Conservation (phyloP, 2,888 invertebrate species). For the Hypsopygia costalis region DNA sequence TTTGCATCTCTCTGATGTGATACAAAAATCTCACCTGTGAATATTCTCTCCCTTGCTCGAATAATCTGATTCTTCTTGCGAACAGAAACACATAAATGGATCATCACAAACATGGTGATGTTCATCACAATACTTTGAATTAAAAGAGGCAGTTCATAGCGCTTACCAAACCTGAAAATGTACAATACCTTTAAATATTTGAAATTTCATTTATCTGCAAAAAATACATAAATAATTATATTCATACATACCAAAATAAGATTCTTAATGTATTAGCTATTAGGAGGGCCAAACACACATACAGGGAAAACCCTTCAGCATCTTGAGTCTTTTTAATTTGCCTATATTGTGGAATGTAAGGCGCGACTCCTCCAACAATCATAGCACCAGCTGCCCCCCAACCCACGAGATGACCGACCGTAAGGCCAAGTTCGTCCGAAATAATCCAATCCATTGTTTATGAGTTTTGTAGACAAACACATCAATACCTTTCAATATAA, state of each 20-base stretch:
- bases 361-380: conserved; percentile 97
- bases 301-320: conserved; percentile 97
- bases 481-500: background rate
- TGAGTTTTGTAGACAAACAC: background rate
- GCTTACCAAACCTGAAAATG: conserved; percentile 96
- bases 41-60: conserved; percentile 87
- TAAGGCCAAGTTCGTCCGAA: conserved; percentile 86
- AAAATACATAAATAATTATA: too few relatives aligned
- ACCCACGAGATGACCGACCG: conserved; percentile 87
- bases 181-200: conserved; percentile 7
- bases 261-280: conserved; percentile 98
- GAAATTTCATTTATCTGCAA: background rate
- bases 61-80: conserved; percentile 90
- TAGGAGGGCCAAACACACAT: conserved; percentile 96
- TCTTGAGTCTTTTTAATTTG: conserved; percentile 95
- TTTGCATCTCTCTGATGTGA: too few relatives aligned
- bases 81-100: conserved; percentile 94
- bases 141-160: conserved; percentile 96
- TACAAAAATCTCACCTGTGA: conserved; percentile 84
- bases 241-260: conserved; percentile 96
- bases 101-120: conserved; percentile 96
- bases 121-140: conserved; percentile 99
- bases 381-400: conserved; percentile 93
- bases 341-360: conserved; percentile 97
- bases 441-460: conserved; percentile 87